Evolutionary conservation across 2,888 invertebrate genomes (phyloP).

Genomic region (Stenurella melanura): DNA sequence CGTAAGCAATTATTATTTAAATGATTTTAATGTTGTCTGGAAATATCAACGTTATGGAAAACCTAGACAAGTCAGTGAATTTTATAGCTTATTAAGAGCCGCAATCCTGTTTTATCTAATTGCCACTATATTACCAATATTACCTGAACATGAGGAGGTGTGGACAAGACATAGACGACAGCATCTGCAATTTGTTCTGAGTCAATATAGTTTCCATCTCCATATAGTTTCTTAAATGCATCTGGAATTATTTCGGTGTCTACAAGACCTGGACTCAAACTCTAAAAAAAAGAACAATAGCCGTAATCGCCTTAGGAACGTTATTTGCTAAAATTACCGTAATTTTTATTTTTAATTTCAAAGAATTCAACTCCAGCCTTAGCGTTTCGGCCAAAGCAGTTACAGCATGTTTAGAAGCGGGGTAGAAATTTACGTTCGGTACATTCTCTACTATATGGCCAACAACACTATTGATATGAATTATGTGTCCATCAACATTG

Average conservation of each 20-base stretch:
- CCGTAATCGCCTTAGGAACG: background rate
- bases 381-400: constrained; percentile 30
- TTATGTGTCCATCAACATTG: constrained; percentile 57
- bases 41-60: no score
- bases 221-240: background rate
- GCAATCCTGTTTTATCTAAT: no score
- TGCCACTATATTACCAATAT: background rate
- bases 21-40: no score
- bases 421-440: constrained; percentile 46
- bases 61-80: no score
- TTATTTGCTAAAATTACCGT: constrained; percentile 17
- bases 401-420: constrained; percentile 32
- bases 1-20: no score
- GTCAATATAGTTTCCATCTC: constrained; percentile 5
- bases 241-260: constrained; percentile 33
- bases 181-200: constrained; percentile 40
- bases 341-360: constrained; percentile 31
- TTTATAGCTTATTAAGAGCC: no score
- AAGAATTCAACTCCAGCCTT: constrained; percentile 28
- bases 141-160: constrained; percentile 30
- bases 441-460: constrained; percentile 53
- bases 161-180: constrained; percentile 29
- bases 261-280: constrained; percentile 43
- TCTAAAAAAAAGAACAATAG: constrained; percentile 35
- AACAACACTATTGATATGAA: constrained; percentile 58